A percentile compares a stretch with the other conserved stretches of the same genome.
phyloP scores from a whole-genome alignment of 2,888 invertebrate species.

The Archips xylosteana region DNA sequence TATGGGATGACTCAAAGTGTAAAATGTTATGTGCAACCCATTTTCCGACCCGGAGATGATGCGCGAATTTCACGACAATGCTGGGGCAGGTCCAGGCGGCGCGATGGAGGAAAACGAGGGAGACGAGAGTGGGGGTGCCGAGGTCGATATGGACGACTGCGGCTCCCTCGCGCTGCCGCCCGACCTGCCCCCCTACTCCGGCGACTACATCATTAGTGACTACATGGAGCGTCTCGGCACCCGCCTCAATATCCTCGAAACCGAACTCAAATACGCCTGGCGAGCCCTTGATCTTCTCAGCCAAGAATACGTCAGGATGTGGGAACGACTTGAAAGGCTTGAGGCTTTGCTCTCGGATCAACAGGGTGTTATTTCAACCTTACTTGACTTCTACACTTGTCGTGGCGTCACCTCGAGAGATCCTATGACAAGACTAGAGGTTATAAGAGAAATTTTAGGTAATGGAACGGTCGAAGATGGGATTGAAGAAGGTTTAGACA shows the following conservation, averaged over 20 bases:
- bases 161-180: slow-evolving; percentile 84
- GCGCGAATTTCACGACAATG: slow-evolving; percentile 84
- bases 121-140: slow-evolving; percentile 83
- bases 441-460: slow-evolving; percentile 88
- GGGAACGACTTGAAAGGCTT: slow-evolving; percentile 95
- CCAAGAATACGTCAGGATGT: slow-evolving; percentile 97
- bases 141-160: slow-evolving; percentile 83
- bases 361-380: slow-evolving; percentile 95
- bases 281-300: slow-evolving; percentile 95
- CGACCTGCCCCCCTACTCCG: slow-evolving; percentile 83
- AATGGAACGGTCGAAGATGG: slow-evolving; percentile 88
- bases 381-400: slow-evolving; percentile 91
- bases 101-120: slow-evolving; percentile 84
- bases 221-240: slow-evolving; percentile 96
- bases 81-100: slow-evolving; percentile 79
- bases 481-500: slow-evolving; percentile 88
- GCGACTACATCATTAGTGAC: slow-evolving; percentile 93
- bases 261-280: slow-evolving; percentile 97
- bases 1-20: slow-evolving; percentile 85
- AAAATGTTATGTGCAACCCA: slow-evolving; percentile 78
- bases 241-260: slow-evolving; percentile 94
- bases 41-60: slow-evolving; percentile 82
- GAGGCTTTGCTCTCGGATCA: slow-evolving; percentile 95
- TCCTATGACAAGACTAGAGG: slow-evolving; percentile 83
- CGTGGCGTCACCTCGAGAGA: slow-evolving; percentile 82